Evolutionary conservation across 2,888 invertebrate genomes (phyloP).

Genomic region (Orthosia gothica): DNA sequence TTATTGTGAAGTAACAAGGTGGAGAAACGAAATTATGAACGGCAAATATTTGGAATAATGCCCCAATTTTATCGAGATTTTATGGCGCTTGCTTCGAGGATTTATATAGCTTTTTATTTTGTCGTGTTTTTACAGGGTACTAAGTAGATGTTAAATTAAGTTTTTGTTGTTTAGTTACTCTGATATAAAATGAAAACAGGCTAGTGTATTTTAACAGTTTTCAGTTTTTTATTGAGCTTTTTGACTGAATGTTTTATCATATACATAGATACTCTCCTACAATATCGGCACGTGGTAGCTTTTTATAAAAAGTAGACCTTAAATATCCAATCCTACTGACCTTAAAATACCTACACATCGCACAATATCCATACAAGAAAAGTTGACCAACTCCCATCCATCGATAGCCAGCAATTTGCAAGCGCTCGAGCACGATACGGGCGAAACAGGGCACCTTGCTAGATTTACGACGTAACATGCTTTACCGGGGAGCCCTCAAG

Average conservation of each 20-base stretch:
- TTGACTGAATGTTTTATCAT: neutral
- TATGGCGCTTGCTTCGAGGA: constrained; percentile 34
- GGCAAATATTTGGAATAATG: constrained; percentile 64
- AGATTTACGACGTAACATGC: constrained; percentile 65
- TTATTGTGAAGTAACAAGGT: constrained; percentile 65
- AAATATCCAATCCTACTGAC: constrained; percentile 9
- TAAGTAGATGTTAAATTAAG: constrained; percentile 38
- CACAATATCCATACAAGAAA: constrained; percentile 48
- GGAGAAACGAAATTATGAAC: constrained; percentile 64
- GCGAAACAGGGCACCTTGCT: constrained; percentile 58
- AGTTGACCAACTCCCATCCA: constrained; percentile 56
- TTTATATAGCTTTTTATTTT: constrained; percentile 55
- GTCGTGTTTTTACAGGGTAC: constrained; percentile 35
- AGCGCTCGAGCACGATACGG: constrained; percentile 48
- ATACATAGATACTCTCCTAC: too few relatives aligned
- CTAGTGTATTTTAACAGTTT: constrained; percentile 1
- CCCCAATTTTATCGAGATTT: constrained; percentile 63
- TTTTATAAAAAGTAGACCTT: too few relatives aligned
- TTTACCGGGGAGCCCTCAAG: constrained; percentile 64
- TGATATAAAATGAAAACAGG: constrained; percentile 5
- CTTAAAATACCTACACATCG: constrained; percentile 17
- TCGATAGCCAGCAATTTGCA: constrained; percentile 63
- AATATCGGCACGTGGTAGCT: too few relatives aligned
- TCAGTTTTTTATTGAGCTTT: neutral
- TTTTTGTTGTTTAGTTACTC: constrained; percentile 30